Conservation (phyloP, 2,113 vertebrate genomes). For the Actinemys pallida region DNA sequence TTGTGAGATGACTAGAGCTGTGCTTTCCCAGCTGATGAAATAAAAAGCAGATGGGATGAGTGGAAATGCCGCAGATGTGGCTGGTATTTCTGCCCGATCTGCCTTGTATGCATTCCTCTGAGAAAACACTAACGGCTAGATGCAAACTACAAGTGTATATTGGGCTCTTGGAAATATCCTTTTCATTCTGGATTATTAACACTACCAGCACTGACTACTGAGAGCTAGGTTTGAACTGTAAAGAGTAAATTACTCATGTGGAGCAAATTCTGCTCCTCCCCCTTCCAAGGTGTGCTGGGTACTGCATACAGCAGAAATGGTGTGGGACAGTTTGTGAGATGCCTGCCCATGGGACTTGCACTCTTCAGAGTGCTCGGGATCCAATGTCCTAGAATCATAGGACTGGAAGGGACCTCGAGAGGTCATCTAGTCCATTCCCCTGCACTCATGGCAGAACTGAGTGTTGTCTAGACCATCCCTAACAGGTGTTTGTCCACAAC, state of each 20-base stretch:
- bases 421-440: no score
- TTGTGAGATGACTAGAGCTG: slow-evolving; percentile 14
- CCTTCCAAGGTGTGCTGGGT: accelerated
- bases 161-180: slow-evolving; percentile 7
- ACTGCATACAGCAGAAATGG: accelerated
- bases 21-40: slow-evolving; percentile 69
- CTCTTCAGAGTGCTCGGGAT: neutral
- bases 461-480: no score
- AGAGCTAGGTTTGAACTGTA: neutral
- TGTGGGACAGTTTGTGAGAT: neutral
- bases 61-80: slow-evolving; percentile 48
- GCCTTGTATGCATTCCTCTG: slow-evolving; percentile 34
- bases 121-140: slow-evolving; percentile 56
- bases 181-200: slow-evolving; percentile 38
- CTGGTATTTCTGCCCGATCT: slow-evolving; percentile 55
- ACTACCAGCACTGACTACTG: neutral
- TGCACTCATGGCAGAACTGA: no score
- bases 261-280: neutral
- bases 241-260: accelerated
- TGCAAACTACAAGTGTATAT: neutral
- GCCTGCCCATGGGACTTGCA: accelerated
- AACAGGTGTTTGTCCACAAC: no score
- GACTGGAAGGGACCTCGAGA: no score
- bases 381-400: no score
- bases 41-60: slow-evolving; percentile 70